Conservation (phyloP, 2,113 vertebrate genomes). For the Oryzias woworae region DNA sequence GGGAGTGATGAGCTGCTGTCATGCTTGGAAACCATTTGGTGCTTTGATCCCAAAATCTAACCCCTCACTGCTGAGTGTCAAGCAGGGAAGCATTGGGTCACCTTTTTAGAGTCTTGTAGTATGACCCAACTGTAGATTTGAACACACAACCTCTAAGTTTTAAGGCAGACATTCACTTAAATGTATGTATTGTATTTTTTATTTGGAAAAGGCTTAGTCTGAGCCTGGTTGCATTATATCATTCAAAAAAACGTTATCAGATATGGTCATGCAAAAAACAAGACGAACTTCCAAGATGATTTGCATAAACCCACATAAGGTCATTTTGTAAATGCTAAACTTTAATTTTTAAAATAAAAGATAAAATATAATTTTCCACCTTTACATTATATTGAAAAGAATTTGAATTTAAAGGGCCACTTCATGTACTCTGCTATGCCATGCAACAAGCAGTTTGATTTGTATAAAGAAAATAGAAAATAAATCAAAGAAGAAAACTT, state of each 20-base stretch:
- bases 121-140: too few species aligned
- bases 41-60: too few species aligned
- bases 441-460: constrained; percentile 42
- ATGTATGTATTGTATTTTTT: too few species aligned
- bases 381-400: constrained; percentile 5
- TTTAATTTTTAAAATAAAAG: constrained; percentile 5
- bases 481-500: constrained; percentile 10
- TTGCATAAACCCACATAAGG: constrained; percentile 16
- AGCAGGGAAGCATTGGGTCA: too few species aligned
- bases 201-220: constrained; percentile 1
- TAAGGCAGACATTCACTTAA: too few species aligned
- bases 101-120: too few species aligned
- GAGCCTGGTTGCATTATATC: neutral
- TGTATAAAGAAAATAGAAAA: constrained; percentile 33
- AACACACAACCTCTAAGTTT: too few species aligned
- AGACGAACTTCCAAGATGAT: constrained; percentile 11
- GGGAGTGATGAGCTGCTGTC: too few species aligned
- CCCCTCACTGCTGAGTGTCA: too few species aligned
- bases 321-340: constrained; percentile 20
- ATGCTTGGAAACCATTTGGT: too few species aligned
- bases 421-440: constrained; percentile 19
- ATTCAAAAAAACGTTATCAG: constrained; percentile 16
- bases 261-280: constrained; percentile 28
- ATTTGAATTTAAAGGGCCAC: constrained; percentile 14
- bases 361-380: constrained; percentile 12